Evolutionary conservation across 2,797 vertebrate species (phyloP), one percentile per base, ranked within the genome.

Genomic region (Alcedo atthis): DNA sequence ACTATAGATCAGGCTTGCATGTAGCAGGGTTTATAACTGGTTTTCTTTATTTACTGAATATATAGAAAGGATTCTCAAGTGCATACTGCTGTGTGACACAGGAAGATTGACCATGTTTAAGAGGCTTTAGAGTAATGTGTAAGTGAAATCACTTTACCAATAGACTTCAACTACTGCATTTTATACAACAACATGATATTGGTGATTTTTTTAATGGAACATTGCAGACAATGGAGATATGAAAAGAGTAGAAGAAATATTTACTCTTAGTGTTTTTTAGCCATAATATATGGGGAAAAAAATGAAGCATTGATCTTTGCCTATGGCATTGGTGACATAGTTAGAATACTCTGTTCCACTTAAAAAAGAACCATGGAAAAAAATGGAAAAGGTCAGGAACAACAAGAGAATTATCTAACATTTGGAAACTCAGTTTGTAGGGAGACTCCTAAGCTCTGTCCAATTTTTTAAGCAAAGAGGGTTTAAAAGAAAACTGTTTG

Each of bases 281-380:
- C 21, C 8, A 13, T 28, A 15, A 37, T 33, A 16, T 5, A 1
- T 12, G 7, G 9, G 5, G 1, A 1, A 25, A 33, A 37, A 19
- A 45, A 8, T 24, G 6, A 2, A n/a, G 6, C 67, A 49, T 40
- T 6, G 13, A 40, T 37, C 19, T 74, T 45, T 58, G 43, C 5
- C 9, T n/a, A 4, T 22, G 21, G 2, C 28, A 45, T 33, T 69
- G 28, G 5, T 48, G 33, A 61, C 32, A 63, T 69, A 40, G 49
- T 17, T 67, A 17, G 25, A 67, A 25, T 24, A 21, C 21, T 82
- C 48, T 53, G 13, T 53, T 20, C 17, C 17, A 21, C 9, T 43
- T 84, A 33, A 69, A 3, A 62, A 82, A 8, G 17, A 80, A 24
- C 10, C 12, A 15, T 74, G 18, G 16, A 11, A 64, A 67, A 75